Conservation (phyloP, 2,113 vertebrate genomes). For the Sterna hirundo region DNA sequence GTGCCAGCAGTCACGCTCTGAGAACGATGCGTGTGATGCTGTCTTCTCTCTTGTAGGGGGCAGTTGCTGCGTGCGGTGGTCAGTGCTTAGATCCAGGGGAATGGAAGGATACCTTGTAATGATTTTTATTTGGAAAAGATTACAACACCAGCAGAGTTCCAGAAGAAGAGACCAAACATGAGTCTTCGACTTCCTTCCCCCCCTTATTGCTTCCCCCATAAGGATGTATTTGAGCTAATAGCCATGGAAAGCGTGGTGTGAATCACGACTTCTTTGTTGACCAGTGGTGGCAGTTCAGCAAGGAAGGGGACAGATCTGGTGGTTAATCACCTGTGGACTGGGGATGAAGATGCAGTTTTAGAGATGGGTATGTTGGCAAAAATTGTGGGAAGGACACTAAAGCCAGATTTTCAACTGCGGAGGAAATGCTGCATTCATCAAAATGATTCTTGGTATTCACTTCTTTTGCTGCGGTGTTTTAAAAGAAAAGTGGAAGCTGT, state of each 20-base stretch:
- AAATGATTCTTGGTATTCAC: background rate
- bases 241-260: fast-evolving
- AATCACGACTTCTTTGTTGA: fast-evolving
- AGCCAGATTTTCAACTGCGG: background rate
- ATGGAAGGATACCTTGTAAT: background rate
- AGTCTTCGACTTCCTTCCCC: background rate
- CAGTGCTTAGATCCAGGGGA: background rate
- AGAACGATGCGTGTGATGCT: background rate
- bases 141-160: background rate
- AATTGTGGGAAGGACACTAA: background rate
- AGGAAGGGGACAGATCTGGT: background rate
- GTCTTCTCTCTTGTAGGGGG: background rate
- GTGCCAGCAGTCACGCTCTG: background rate
- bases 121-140: background rate
- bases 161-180: background rate
- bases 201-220: fast-evolving
- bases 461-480: background rate
- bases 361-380: background rate
- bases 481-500: background rate
- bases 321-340: background rate
- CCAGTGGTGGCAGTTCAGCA: background rate
- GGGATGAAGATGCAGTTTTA: background rate
- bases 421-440: background rate
- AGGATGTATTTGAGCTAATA: fast-evolving
- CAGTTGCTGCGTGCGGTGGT: background rate